Evolutionary conservation across 2,797 vertebrate species (phyloP), one percentile per base, ranked within the genome.

Genomic region (Hyperoplus lanceolatus): DNA sequence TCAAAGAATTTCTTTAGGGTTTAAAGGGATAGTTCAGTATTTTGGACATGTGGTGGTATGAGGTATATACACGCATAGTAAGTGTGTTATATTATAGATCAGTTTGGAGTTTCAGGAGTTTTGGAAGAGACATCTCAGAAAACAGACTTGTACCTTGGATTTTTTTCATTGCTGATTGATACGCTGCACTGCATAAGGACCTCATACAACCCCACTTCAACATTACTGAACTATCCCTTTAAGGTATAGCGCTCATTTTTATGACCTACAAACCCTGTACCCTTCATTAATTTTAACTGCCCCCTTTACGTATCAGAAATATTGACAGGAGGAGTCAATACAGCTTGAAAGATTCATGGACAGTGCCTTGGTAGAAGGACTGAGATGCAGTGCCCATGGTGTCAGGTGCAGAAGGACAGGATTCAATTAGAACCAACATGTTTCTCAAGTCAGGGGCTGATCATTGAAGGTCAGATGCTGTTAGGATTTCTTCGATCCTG

Each of bases 281-380:
- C 76, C 73, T 84, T 83, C 79, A 82, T 87, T 75, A 84, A 86
- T 90, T 87, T 85, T 83, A 85, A 88, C 38, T 15, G 36, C 12
- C 57, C 3, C n/a, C 51, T 87, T 85, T 78, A 69, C 7, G 5
- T 73, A 72, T 83, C 68, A 79, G 84, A 83, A 79, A 74, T 86
- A 89, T 87, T 79, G 85, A 81, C 82, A 77, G 56, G 41, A 10
- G 29, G 46, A 66, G 73, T 90, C 89, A 53, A 90, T 88, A 79
- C 12, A n/a, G 79, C 59, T 73, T 89, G 50, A 86, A 81, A 88
- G 54, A 86, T 83, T 13, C 67, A 87, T 85, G 80, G 61, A 71
- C 56, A 39, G 79, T 70, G 75, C 72, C 57, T 64, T 66, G 14
- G 41, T 70, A 14, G 58, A 73, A 4, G 70, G 50, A 42, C 38